Evolutionary conservation across 2,888 invertebrate genomes (phyloP).

Genomic region (Drosophila nr. perissopoda): DNA sequence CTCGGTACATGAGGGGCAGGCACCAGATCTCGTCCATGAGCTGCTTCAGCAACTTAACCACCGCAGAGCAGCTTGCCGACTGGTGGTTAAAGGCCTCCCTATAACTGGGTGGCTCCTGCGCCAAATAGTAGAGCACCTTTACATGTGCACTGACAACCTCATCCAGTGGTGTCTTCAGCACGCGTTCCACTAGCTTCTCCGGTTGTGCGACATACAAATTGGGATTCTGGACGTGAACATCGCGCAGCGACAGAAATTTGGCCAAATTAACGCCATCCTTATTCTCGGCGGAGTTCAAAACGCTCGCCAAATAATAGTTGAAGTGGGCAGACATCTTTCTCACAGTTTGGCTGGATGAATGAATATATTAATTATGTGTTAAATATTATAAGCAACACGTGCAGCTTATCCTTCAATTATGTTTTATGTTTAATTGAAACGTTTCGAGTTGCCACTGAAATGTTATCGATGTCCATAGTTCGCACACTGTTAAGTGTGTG

Average conservation of each 20-base stretch:
- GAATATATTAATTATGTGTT: neutral
- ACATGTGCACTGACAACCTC: slow-evolving; percentile 91
- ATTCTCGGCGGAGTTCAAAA: slow-evolving; percentile 88
- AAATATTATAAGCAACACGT: neutral
- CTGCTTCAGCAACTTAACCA: slow-evolving; percentile 93
- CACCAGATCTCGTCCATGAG: slow-evolving; percentile 99
- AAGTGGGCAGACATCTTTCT: slow-evolving; percentile 71
- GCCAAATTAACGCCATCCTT: slow-evolving; percentile 88
- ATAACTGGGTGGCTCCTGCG: slow-evolving; percentile 85
- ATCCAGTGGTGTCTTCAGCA: slow-evolving; percentile 90
- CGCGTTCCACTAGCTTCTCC: slow-evolving; percentile 89
- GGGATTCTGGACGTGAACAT: slow-evolving; percentile 90
- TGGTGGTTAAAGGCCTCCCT: slow-evolving; percentile 92
- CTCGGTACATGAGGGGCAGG: slow-evolving; percentile 95
- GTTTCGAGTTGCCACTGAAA: neutral
- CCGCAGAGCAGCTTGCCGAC: slow-evolving; percentile 90
- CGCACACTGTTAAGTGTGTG: neutral
- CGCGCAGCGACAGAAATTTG: slow-evolving; percentile 88
- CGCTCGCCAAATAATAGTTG: slow-evolving; percentile 83
- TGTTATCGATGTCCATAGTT: neutral
- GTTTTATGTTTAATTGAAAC: neutral
- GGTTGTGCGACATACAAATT: slow-evolving; percentile 90
- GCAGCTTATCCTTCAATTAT: neutral
- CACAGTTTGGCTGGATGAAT: neutral
- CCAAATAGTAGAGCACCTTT: slow-evolving; percentile 86